These are phyloP conservation scores for Apaloderma vittatum DNA, from an alignment of 2,113 vertebrate genomes.

Conservation along the genomic window DNA sequence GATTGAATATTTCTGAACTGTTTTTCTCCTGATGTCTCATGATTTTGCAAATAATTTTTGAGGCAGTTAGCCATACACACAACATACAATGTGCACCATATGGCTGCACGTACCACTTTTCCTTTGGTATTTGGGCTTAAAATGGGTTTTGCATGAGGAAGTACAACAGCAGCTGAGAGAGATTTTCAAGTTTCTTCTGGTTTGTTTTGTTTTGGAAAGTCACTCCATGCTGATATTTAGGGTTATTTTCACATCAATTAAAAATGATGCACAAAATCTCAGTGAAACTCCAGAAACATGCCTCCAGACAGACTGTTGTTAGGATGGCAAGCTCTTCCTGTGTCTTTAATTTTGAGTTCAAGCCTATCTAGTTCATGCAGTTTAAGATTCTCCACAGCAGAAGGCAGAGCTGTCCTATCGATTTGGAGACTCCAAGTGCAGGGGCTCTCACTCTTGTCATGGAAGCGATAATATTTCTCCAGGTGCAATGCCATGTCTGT, in stretches of 20 bases:
- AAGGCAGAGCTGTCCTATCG: not conserved
- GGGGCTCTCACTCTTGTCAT: not conserved
- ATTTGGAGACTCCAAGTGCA: not conserved
- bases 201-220: not conserved
- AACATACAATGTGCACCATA: rapidly evolving
- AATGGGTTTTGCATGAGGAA: not conserved
- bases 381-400: not conserved
- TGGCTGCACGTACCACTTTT: not conserved
- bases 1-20: not conserved
- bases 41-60: not conserved
- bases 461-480: not conserved
- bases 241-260: not conserved
- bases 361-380: not conserved
- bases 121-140: not conserved
- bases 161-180: not conserved
- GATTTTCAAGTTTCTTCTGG: not conserved
- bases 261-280: not conserved
- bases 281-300: not conserved
- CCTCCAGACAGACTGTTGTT: not conserved
- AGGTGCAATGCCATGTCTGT: not conserved
- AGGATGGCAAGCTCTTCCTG: rapidly evolving
- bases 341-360: not conserved
- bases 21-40: not conserved
- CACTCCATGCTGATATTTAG: not conserved
- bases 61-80: not conserved